A percentile compares a stretch with the other conserved stretches of the same genome.
Conservation (phyloP, 2,888 invertebrate genomes). For the Fragum fragum region DNA sequence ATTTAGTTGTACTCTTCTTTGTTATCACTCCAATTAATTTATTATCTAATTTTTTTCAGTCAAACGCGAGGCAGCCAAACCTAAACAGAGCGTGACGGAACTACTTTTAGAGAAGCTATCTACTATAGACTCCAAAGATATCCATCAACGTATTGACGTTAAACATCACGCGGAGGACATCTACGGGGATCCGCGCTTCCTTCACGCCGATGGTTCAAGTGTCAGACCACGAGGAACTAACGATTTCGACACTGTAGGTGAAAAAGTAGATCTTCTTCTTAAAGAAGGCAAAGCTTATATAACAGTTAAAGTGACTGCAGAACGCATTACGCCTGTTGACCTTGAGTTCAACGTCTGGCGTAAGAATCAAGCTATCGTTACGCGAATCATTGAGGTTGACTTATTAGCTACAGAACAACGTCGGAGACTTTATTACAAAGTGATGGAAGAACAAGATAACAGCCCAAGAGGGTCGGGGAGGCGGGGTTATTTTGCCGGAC, state of each 20-base stretch:
- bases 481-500: conserved; percentile 33
- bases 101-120: conserved; percentile 76
- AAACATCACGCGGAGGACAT: conserved; percentile 82
- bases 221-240: conserved; percentile 66
- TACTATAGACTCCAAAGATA: conserved; percentile 80
- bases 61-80: conserved; percentile 58
- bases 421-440: conserved; percentile 81
- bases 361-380: conserved; percentile 85
- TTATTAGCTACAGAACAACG: conserved; percentile 84
- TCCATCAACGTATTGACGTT: conserved; percentile 79
- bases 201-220: conserved; percentile 79
- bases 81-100: conserved; percentile 76
- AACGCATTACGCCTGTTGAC: conserved; percentile 84
- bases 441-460: conserved; percentile 76
- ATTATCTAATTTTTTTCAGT: conserved; percentile 55
- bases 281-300: conserved; percentile 81
- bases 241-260: conserved; percentile 81
- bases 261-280: conserved; percentile 80
- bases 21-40: too few relatives aligned
- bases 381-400: conserved; percentile 85
- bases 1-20: too few relatives aligned
- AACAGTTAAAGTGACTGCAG: conserved; percentile 85
- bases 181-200: conserved; percentile 78
- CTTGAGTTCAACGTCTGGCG: conserved; percentile 85
- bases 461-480: not conserved